A percentile compares a stretch with the other conserved stretches of the same genome.
phyloP scores from a whole-genome alignment of 2,797 vertebrate genomes.

The Myotis planiceps region DNA sequence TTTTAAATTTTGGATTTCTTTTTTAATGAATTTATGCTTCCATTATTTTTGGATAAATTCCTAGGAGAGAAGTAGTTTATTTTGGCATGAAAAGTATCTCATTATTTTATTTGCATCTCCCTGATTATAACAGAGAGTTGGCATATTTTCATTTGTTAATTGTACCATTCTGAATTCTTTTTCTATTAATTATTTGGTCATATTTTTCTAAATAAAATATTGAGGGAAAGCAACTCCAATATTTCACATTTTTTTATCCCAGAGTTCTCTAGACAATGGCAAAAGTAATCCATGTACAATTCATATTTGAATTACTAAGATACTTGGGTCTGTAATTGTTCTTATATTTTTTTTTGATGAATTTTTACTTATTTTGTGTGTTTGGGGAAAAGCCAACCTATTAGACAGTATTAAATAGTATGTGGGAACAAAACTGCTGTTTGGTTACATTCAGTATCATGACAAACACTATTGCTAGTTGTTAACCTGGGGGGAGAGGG shows the following conservation, averaged over 20 bases:
- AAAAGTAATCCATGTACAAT: neutral
- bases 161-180: slow-evolving; percentile 22
- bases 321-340: neutral
- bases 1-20: neutral
- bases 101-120: slow-evolving; percentile 16
- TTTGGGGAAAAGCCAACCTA: slow-evolving; percentile 36
- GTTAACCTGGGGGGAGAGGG: neutral
- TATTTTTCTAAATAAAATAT: slow-evolving; percentile 50
- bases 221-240: neutral
- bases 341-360: neutral
- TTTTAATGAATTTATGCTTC: neutral
- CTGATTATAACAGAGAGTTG: neutral
- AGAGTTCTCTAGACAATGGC: neutral
- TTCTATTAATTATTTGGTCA: neutral
- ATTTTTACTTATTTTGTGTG: slow-evolving; percentile 37
- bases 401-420: neutral
- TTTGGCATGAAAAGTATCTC: neutral
- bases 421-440: neutral
- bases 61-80: neutral
- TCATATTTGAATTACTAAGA: neutral
- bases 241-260: slow-evolving; percentile 41
- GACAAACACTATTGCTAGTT: neutral
- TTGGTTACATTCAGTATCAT: neutral
- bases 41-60: neutral
- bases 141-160: slow-evolving; percentile 20